Evolutionary conservation across 2,888 invertebrate genomes (phyloP).

Genomic region (Autographa pulchrina): DNA sequence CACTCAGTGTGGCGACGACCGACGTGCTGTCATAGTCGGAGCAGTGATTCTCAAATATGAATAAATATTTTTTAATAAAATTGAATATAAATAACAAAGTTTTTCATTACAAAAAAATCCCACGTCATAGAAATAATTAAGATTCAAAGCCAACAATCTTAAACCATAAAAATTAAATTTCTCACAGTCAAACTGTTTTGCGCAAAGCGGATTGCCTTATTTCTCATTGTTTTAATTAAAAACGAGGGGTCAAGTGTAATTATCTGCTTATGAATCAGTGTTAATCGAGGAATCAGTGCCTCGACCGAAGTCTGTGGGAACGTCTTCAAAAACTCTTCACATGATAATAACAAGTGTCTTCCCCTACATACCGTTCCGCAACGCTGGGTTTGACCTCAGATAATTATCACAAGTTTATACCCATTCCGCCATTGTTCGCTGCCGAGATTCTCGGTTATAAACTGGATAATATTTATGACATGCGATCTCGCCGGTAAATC

Average conservation of each 20-base stretch:
- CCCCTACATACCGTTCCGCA: slow-evolving; percentile 86
- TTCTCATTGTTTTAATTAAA: slow-evolving; percentile 81
- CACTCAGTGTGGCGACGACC: slow-evolving; percentile 62
- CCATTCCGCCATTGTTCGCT: slow-evolving; percentile 82
- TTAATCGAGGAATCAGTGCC: slow-evolving; percentile 86
- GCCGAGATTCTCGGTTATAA: slow-evolving; percentile 80
- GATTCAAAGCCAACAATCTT: slow-evolving; percentile 30
- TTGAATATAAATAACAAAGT: slow-evolving; percentile 73
- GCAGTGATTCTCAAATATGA: slow-evolving; percentile 82
- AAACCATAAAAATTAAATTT: slow-evolving; percentile 55
- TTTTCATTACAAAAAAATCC: slow-evolving; percentile 55
- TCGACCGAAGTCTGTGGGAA: slow-evolving; percentile 81
- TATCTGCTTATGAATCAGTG: slow-evolving; percentile 86
- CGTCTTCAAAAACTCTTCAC: slow-evolving; percentile 88
- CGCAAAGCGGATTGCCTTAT: slow-evolving; percentile 62
- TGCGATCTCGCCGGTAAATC: slow-evolving; percentile 45
- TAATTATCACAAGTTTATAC: slow-evolving; percentile 85
- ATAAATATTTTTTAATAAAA: slow-evolving; percentile 86
- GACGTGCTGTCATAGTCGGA: slow-evolving; percentile 68
- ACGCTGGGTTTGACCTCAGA: slow-evolving; percentile 83
- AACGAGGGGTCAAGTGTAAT: slow-evolving; percentile 81
- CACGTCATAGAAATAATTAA: slow-evolving; percentile 20
- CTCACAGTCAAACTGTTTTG: slow-evolving; percentile 66
- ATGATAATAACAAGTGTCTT: slow-evolving; percentile 84
- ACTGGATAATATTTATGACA: slow-evolving; percentile 75